Base-by-base conservation (phyloP, 2,888 invertebrate species). In the Agriopis marginaria region DNA sequence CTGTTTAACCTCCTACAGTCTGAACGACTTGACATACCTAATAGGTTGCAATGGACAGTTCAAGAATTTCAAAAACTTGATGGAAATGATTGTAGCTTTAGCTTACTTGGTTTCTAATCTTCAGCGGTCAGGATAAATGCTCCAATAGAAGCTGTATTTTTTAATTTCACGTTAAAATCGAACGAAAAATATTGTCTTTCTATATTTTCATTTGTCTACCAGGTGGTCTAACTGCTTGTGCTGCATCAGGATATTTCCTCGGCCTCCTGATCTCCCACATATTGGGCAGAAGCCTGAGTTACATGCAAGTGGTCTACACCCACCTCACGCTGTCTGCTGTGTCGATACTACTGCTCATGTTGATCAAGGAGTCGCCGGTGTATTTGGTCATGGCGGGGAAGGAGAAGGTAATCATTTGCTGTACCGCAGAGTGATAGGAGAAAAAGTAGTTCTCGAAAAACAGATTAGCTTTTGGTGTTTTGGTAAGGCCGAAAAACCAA, bases 231-330 rank as follows among this genome's bases (percentile, higher is more conserved):
- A 85, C 91, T 3, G 87, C 93, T 0, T 77, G 84, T 11, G 84
- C 88, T 0, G 87, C 89, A 1, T 84, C 85, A 0, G 87, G 86
- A 7, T 92, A 82, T 73, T 89, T 89, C 65, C 11, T 89, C 0
- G 93, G 93, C 3, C 77, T 93, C 0, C 77, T 93, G 3, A 76
- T 87, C n/a, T 89, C 92, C 0, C 89, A 87, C 63, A 77, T 77
- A 0, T 45, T 93, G 3, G 93, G 92, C 0, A 92, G 92, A 0
- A 75, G 86, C 45, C 75, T 93, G 23, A 74, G 82, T 1, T 93
- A 93, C 68, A 80, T 79, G 47, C 82, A 85, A 58, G 85, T 86
- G 11, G 72, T 88, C 1, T 85, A 81, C 69, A 79, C 80, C 0
- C 82, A 88, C 42, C 75, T 89, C 14, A 69, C 79, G 5, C 61